phyloP scores from a whole-genome alignment of 1,140 invertebrate genomes.

The Lordiphosa clarofinis region DNA sequence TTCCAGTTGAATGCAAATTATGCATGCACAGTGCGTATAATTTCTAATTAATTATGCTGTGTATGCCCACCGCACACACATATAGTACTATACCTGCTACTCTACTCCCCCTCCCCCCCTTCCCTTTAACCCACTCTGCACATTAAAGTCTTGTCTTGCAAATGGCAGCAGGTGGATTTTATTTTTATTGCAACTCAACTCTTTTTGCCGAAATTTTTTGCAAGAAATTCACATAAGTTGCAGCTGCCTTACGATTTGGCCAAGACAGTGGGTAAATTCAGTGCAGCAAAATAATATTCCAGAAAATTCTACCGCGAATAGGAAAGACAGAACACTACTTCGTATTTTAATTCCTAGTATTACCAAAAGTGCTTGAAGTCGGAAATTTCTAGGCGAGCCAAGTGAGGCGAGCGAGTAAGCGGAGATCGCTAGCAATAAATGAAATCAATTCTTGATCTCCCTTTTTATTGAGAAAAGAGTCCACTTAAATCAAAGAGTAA shows the following conservation, averaged over 20 bases:
- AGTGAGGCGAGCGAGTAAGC: too few relatives aligned
- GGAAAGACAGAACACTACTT: too few relatives aligned
- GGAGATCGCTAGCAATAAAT: too few relatives aligned
- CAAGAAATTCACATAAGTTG: conserved; percentile 70
- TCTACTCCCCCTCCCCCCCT: not conserved
- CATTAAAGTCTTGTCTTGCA: conserved; percentile 37
- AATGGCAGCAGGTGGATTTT: conserved; percentile 57
- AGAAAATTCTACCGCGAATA: conserved; percentile 6
- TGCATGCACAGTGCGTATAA: conserved; percentile 43
- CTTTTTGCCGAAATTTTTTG: conserved; percentile 37
- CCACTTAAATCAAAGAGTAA: too few relatives aligned
- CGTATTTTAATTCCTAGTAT: too few relatives aligned
- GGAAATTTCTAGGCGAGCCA: too few relatives aligned
- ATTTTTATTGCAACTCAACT: conserved; percentile 63
- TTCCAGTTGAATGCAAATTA: conserved; percentile 1
- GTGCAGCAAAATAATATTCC: too few relatives aligned
- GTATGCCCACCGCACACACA: conserved; percentile 16
- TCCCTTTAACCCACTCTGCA: too few relatives aligned
- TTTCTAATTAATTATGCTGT: conserved; percentile 71
- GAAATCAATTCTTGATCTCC: too few relatives aligned
- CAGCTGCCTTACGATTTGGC: conserved; percentile 35
- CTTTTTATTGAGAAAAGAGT: too few relatives aligned
- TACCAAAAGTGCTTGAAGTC: too few relatives aligned
- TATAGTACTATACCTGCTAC: not conserved
- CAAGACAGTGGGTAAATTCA: conserved; percentile 23